Evolutionary conservation across 2,797 vertebrate species (phyloP), one percentile per base, ranked within the genome.

Genomic region (Centropyge bicolor): DNA sequence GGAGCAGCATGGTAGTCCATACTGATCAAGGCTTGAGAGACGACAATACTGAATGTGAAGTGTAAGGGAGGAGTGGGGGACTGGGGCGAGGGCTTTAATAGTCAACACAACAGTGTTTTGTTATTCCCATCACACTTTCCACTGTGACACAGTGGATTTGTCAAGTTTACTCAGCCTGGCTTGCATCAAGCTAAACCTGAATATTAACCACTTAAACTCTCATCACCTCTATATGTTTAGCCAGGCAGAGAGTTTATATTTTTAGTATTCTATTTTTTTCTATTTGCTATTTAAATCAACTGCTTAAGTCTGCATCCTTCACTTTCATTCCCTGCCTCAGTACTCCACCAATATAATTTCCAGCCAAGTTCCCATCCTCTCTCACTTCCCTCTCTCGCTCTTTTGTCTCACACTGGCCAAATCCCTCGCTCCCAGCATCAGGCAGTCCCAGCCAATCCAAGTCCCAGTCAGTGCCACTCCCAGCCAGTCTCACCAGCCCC

Each of bases 361-460:
- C 4, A 76, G 78, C 88, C 84, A 88, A 88, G 79, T 90, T 93
- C 86, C 83, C 84, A 71, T 84, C 81, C 78, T 80, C 68, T 78
- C 77, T 83, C 80, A 27, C 77, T 80, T 56, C 65, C 22, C 78
- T 69, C 61, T 61, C 65, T 46, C 46, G n/a, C 64, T 78, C 77
- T 81, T 85, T 86, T 86, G 74, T 88, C 43, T 76, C 55, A 48
- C 31, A 67, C 62, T 66, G 52, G 74, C 74, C 80, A 85, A 82
- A 86, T 74, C 63, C 81, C 62, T 14, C n/a, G 73, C 70, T 88
- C 54, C 64, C 60, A 79, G 80, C 74, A 74, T 88, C 66, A 76
- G 27, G 27, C 27, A 31, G 27, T 31, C 27, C 27, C 27, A 31
- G 27, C 27, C 27, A 31, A 31, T 31, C 27, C 27, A 31, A 31